Evolutionary conservation across 2,797 vertebrate species (phyloP).

Genomic region (Hypotaenidia philippensis): DNA sequence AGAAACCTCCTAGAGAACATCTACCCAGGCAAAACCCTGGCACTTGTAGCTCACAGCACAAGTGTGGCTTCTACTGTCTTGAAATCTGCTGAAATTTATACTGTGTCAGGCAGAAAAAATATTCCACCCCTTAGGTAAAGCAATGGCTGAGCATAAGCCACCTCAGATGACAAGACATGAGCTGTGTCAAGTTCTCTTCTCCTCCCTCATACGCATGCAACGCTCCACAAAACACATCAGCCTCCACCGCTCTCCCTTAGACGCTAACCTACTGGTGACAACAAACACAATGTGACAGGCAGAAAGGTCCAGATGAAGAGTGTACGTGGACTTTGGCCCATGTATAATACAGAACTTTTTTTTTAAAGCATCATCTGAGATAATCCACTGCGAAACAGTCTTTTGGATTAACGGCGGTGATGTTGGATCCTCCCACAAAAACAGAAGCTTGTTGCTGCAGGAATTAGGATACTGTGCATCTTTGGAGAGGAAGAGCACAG

Average conservation of each 20-base stretch:
- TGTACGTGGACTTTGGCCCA: neutral
- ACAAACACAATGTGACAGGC: neutral
- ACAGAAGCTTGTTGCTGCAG: neutral
- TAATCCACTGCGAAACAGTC: neutral
- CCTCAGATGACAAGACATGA: neutral
- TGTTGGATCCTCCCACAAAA: neutral
- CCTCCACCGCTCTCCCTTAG: neutral
- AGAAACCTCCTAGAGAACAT: neutral
- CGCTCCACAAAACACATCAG: neutral
- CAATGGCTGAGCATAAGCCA: constrained; percentile 8
- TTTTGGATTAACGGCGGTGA: neutral
- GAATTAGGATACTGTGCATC: neutral
- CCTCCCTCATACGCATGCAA: neutral
- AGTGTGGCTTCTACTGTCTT: constrained; percentile 6
- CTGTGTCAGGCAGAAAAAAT: constrained; percentile 33
- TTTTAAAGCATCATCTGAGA: neutral
- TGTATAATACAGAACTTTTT: neutral
- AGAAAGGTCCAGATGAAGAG: neutral
- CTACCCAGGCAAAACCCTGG: constrained; percentile 25
- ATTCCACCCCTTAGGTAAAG: constrained; percentile 52
- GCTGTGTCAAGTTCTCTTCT: constrained; percentile 11
- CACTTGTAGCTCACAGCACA: constrained; percentile 9
- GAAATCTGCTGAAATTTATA: constrained; percentile 43
- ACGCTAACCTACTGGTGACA: neutral
- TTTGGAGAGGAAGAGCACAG: neutral